Evolutionary conservation across 1,140 invertebrate species (phyloP).

Genomic region (Sesamia nonagrioides): DNA sequence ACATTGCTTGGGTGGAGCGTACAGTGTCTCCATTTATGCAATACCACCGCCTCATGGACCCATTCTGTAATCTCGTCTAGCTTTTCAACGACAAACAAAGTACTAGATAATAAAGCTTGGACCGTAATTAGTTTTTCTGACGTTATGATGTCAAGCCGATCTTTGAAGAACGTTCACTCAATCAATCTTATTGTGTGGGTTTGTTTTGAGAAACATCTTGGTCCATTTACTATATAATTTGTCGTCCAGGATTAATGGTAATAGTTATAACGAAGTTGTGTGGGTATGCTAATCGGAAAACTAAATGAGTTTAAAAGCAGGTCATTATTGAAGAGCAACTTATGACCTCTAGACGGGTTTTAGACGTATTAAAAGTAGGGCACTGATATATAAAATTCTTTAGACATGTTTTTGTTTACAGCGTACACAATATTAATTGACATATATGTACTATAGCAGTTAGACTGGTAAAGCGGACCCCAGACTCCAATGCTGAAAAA

Average conservation of each 20-base stretch:
- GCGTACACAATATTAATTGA: no score
- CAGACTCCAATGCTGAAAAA: no score
- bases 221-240: constrained; percentile 14
- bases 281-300: background rate
- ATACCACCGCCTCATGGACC: constrained; percentile 16
- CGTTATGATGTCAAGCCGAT: constrained; percentile 17
- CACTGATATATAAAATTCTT: background rate
- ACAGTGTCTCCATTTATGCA: constrained; percentile 25
- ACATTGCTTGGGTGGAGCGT: constrained; percentile 37
- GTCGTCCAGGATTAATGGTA: constrained; percentile 12
- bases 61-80: constrained; percentile 38
- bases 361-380: constrained; percentile 2
- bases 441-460: no score
- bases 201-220: background rate
- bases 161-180: constrained; percentile 19
- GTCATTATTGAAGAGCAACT: background rate
- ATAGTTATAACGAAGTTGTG: background rate
- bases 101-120: constrained; percentile 23
- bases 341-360: constrained; percentile 11
- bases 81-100: constrained; percentile 33
- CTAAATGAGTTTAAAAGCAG: constrained; percentile 9
- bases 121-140: constrained; percentile 40
- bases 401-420: no score
- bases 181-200: background rate
- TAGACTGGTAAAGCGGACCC: no score